Evolutionary conservation across 2,113 vertebrate genomes (phyloP), one percentile per base, ranked within the genome.

Genomic region (Centrocercus urophasianus): DNA sequence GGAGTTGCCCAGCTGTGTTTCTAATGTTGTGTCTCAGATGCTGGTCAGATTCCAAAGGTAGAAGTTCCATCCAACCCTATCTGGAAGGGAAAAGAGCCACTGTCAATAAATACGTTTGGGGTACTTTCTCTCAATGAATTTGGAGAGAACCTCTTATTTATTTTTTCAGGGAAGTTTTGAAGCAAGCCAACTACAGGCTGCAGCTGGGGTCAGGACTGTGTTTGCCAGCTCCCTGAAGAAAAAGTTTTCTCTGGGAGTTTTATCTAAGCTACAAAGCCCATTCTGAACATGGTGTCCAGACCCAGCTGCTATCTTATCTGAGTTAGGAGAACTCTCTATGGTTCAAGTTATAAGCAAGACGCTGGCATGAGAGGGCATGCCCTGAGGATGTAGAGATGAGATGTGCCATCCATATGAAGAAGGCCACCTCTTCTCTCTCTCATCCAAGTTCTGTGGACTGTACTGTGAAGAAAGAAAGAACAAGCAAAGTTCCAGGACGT

Each of bases 401-500:
- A 28, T 11, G 30, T 14, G 20, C 4, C 13, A 38, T 13, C 18
- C 4, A 1, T n/a, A 48, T n/a, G 76, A n/a, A 74, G 64, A 28
- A 52, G 34, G 6, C 27, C 25, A 13, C 16, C 28, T 64, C 34
- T 52, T 32, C 72, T 75, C 47, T 21, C 3, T 1, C 27, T 30
- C 15, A 10, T 54, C n/a, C 24, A 30, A 30, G 12, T 7, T 34
- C 2, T 2, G 16, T 19, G 28, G 16, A 27, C 32, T 36, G 10
- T 9, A n/a, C 27, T 30, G 2, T 20, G 21, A 28, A 78, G 38
- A 48, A 19, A 11, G 34, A 70, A 22, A 47, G 36, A 8, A 67
- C 27, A 52, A 30, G 19, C 12, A 7, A 1, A 8, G 30, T 30
- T 15, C 0, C 0, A 90, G 10, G 32, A 22, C 30, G 18, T 0